These are phyloP conservation scores for Iselma pallidipennis DNA, from an alignment of 2,888 invertebrate species.

Conservation along the genomic window DNA sequence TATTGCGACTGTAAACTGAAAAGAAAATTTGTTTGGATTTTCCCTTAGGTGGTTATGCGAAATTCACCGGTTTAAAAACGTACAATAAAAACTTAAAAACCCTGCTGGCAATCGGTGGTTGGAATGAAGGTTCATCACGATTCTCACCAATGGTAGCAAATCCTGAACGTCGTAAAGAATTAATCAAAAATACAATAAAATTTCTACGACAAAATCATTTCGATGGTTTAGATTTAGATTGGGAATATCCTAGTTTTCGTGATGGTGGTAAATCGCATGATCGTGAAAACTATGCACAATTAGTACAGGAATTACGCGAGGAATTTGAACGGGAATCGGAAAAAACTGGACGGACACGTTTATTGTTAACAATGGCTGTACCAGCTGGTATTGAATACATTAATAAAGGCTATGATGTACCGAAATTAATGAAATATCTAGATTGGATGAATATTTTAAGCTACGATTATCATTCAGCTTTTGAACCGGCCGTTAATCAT, in stretches of 20 bases:
- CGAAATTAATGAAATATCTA: slow-evolving; percentile 81
- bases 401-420: slow-evolving; percentile 90
- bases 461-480: slow-evolving; percentile 92
- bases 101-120: slow-evolving; percentile 87
- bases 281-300: slow-evolving; percentile 82
- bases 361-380: slow-evolving; percentile 90
- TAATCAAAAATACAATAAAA: slow-evolving; percentile 81
- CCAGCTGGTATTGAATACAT: slow-evolving; percentile 93
- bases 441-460: slow-evolving; percentile 92
- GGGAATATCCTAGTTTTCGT: slow-evolving; percentile 85
- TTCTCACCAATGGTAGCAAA: slow-evolving; percentile 90
- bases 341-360: slow-evolving; percentile 77
- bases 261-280: slow-evolving; percentile 83
- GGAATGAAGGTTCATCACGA: slow-evolving; percentile 88
- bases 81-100: slow-evolving; percentile 92
- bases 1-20: not conserved
- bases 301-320: slow-evolving; percentile 85
- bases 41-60: slow-evolving; percentile 83
- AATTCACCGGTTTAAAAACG: slow-evolving; percentile 90
- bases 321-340: slow-evolving; percentile 87
- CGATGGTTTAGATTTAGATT: slow-evolving; percentile 90
- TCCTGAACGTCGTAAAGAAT: slow-evolving; percentile 73
- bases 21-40: not conserved
- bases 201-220: slow-evolving; percentile 91
- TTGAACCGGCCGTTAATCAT: slow-evolving; percentile 88